These are phyloP conservation scores for Leptinotarsa lineolata DNA, from an alignment of 1,140 invertebrate species.

Conservation along the genomic window DNA sequence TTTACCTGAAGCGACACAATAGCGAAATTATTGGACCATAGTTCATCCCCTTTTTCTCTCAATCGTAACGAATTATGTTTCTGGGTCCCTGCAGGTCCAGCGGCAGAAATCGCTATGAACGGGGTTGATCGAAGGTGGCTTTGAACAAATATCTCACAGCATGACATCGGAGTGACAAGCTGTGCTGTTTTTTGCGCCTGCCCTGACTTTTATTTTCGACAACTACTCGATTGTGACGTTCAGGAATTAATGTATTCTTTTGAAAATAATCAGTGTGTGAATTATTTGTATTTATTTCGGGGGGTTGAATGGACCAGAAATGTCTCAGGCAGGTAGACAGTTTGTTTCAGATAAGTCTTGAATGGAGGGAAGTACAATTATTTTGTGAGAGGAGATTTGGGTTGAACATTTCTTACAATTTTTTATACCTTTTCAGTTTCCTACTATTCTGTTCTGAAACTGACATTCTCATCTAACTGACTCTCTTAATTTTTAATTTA, in stretches of 20 bases:
- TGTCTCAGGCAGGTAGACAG: constrained; percentile 23
- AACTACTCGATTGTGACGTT: constrained; percentile 29
- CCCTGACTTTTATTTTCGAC: constrained; percentile 23
- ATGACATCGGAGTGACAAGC: constrained; percentile 32
- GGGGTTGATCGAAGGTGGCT: constrained; percentile 28
- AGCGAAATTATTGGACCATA: constrained; percentile 25
- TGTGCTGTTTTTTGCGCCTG: constrained; percentile 30
- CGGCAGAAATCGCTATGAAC: constrained; percentile 19
- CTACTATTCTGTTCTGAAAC: too few species aligned
- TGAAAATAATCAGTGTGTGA: constrained; percentile 32
- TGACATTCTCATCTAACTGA: too few species aligned
- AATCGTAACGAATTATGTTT: constrained; percentile 33
- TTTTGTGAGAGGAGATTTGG: constrained; percentile 16
- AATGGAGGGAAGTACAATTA: constrained; percentile 20
- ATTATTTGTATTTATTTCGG: constrained; percentile 32
- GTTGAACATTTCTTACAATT: constrained; percentile 13
- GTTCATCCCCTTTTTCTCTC: constrained; percentile 29
- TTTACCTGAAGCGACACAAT: constrained; percentile 30
- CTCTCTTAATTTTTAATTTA: too few species aligned
- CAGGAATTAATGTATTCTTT: constrained; percentile 32
- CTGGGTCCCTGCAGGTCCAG: constrained; percentile 29
- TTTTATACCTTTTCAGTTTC: neutral
- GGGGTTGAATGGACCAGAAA: constrained; percentile 25
- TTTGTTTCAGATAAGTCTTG: constrained; percentile 7
- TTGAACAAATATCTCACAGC: constrained; percentile 35